Evolutionary conservation across 2,113 vertebrate species (phyloP).

Genomic region (Erythrolamprus reginae): DNA sequence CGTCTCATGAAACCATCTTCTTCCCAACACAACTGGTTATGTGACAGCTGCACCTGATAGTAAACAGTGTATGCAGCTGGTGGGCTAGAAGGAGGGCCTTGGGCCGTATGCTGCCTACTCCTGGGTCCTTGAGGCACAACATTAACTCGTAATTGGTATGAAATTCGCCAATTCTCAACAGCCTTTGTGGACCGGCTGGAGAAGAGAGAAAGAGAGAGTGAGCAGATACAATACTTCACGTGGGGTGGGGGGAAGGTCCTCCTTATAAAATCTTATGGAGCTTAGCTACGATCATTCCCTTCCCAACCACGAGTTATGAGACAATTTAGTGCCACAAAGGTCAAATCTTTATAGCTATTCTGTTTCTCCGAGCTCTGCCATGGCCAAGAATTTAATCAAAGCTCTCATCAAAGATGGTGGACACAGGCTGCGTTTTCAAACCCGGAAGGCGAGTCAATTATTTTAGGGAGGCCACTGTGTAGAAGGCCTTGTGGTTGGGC

Average conservation of each 20-base stretch:
- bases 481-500: constrained; percentile 45
- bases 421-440: constrained; percentile 66
- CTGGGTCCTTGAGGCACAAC: neutral
- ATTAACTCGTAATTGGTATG: fast-evolving
- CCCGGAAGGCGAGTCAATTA: constrained; percentile 77
- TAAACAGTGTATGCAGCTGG: neutral
- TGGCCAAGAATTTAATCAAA: constrained; percentile 15
- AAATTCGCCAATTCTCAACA: neutral
- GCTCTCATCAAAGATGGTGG: constrained; percentile 59
- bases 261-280: neutral
- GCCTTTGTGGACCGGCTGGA: neutral
- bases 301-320: neutral
- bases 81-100: no score
- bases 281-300: neutral
- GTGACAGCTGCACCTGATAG: neutral
- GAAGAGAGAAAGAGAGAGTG: neutral
- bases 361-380: constrained; percentile 40
- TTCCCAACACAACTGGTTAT: neutral
- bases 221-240: neutral
- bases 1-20: neutral
- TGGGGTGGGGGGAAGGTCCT: no score
- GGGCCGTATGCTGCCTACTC: neutral
- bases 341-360: neutral
- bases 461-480: constrained; percentile 66
- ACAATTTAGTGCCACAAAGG: neutral